A percentile compares a stretch with the other conserved stretches of the same genome.
These are phyloP conservation scores for Papilio dardanus DNA, from an alignment of 1,140 invertebrate species.

Conservation along the genomic window DNA sequence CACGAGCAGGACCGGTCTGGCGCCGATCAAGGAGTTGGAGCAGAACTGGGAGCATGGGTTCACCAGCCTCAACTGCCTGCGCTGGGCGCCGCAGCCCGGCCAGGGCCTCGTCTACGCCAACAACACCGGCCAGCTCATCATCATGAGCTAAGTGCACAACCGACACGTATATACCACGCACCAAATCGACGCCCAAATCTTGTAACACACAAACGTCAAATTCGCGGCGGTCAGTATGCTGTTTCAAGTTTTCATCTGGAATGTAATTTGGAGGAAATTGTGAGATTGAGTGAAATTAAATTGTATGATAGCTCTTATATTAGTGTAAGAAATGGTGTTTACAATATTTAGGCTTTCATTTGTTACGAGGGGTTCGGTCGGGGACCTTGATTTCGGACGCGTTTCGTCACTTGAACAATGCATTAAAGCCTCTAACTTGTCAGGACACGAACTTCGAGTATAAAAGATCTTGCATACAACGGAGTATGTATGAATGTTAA, in stretches of 20 bases:
- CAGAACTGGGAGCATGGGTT: conserved; percentile 85
- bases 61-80: conserved; percentile 91
- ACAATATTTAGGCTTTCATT: not conserved
- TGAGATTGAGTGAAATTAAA: not conserved
- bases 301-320: not conserved
- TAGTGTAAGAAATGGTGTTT: too few species aligned
- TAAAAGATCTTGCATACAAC: not conserved
- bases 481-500: too few species aligned
- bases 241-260: not conserved
- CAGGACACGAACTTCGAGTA: not conserved
- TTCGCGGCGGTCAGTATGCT: not conserved
- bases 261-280: not conserved
- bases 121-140: conserved; percentile 90
- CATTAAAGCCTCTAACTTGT: not conserved
- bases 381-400: too few species aligned
- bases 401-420: not conserved
- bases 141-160: conserved; percentile 83
- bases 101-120: conserved; percentile 94
- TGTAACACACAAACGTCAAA: conserved; percentile 1
- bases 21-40: conserved; percentile 78
- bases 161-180: not conserved
- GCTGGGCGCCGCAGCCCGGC: conserved; percentile 91
- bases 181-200: not conserved
- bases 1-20: conserved; percentile 65
- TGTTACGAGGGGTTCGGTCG: not conserved